A percentile compares a stretch with the other conserved stretches of the same genome.
These are phyloP conservation scores for Morpho deidamia DNA, from an alignment of 2,888 invertebrate genomes.

Conservation along the genomic window DNA sequence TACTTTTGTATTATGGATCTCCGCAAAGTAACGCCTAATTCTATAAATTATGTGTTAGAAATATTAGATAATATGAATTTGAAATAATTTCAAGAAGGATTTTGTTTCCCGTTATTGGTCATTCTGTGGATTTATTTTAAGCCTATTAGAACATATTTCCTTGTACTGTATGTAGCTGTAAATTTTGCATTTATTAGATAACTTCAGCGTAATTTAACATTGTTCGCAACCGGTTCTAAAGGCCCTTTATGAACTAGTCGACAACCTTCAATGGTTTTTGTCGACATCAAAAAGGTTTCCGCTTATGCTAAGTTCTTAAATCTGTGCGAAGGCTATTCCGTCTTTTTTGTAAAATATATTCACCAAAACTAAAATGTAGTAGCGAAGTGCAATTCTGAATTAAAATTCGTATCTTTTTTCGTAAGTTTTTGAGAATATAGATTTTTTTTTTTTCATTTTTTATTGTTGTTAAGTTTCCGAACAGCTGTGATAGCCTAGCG, in stretches of 20 bases:
- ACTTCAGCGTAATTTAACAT: conserved; percentile 27
- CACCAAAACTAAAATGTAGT: not conserved
- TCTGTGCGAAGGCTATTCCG: conserved; percentile 30
- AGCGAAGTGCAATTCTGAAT: not conserved
- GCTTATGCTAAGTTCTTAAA: conserved; percentile 30
- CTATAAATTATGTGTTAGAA: too few relatives aligned
- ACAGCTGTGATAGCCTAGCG: too few relatives aligned
- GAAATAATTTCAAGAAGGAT: too few relatives aligned
- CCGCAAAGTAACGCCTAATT: too few relatives aligned
- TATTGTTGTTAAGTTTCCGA: too few relatives aligned
- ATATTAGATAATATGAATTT: too few relatives aligned
- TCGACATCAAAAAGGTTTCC: conserved; percentile 35
- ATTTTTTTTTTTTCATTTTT: too few relatives aligned
- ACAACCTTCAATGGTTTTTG: conserved; percentile 37
- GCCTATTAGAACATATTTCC: conserved; percentile 24
- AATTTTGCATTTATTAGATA: conserved; percentile 36
- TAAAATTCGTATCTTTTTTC: not conserved
- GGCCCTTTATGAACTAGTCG: conserved; percentile 29
- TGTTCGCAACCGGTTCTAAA: conserved; percentile 30
- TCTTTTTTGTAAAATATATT: conserved; percentile 1
- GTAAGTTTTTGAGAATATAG: not conserved
- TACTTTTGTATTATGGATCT: too few relatives aligned
- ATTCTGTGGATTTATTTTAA: too few relatives aligned
- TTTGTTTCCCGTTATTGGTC: too few relatives aligned
- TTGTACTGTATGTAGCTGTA: conserved; percentile 28